Evolutionary conservation across 2,888 invertebrate genomes (phyloP).

Genomic region (Latrodectus hesperus): DNA sequence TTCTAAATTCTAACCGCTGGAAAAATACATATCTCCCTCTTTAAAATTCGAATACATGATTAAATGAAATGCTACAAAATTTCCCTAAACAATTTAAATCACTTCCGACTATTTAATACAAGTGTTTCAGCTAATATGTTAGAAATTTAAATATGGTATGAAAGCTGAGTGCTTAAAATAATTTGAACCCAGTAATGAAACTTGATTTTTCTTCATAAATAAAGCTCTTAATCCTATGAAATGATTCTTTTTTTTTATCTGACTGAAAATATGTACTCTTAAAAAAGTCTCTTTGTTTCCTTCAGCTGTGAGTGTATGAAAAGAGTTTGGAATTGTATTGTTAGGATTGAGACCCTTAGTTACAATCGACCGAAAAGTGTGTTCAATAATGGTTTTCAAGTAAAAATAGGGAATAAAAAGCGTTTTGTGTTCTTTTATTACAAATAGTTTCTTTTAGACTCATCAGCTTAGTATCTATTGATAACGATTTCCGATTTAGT

Average conservation of each 20-base stretch:
- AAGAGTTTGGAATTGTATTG: constrained; percentile 1
- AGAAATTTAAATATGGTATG: too few relatives aligned
- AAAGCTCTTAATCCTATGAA: not conserved
- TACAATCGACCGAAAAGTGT: constrained; percentile 45
- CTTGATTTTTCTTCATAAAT: not conserved
- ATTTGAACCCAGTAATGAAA: too few relatives aligned
- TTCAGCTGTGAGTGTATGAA: not conserved
- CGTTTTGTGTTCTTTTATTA: not conserved
- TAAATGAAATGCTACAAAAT: too few relatives aligned
- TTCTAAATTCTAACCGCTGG: too few relatives aligned
- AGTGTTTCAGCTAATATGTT: too few relatives aligned
- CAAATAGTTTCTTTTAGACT: constrained; percentile 29
- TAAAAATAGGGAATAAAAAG: constrained; percentile 24
- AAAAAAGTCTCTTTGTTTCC: not conserved
- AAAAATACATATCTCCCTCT: too few relatives aligned
- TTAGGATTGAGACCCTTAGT: constrained; percentile 42
- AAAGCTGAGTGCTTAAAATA: too few relatives aligned
- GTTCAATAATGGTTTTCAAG: constrained; percentile 40
- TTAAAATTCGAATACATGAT: too few relatives aligned
- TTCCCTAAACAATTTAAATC: too few relatives aligned
- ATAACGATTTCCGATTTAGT: constrained; percentile 55
- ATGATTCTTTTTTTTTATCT: not conserved
- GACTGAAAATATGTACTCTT: not conserved
- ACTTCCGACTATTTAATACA: too few relatives aligned
- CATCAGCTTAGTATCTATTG: constrained; percentile 31